Evolutionary conservation across 1,140 invertebrate species (phyloP), one percentile per base, ranked within the genome.

Genomic region (Mamestra configurata): DNA sequence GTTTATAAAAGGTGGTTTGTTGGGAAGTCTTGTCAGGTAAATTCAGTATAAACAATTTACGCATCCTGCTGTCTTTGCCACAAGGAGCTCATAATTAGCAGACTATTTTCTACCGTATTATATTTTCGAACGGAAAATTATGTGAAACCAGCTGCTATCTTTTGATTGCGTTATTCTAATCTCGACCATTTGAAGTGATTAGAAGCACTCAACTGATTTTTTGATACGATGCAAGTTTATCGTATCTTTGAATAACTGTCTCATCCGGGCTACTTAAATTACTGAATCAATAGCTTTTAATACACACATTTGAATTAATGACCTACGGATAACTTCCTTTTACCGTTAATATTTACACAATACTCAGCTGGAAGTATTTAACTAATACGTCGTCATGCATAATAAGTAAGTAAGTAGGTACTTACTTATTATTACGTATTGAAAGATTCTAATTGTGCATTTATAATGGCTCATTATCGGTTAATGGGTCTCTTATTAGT

Each of bases 371-470:
- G 40, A 46, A 27, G 22, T 46, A 61, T n/a, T 59, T 18, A 70
- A 70, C 20, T 27, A 49, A 49, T 70, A 27, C 22, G 11, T 2
- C 66, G 66, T 49, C 66, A 70, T 70, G 66, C 66, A 70, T 70
- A 70, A 46, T 46, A 70, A 70, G 66, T 70, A 49, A 49, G 13
- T 49, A 49, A 49, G 43, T 15, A 49, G 10, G 37, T 40, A 40
- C 27, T 49, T 40, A 40, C 27, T 49, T 49, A 4, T 4, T 49
- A 27, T 27, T 49, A 27, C 22, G 66, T 46, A 70, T 70, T 70
- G 66, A 46, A 70, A 49, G 66, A 49, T 70, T 70, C 40, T 70
- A 70, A 70, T 70, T 24, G 66, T 46, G 66, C 66, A 70, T 70
- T 46, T 70, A 66, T 70, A 49, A 70, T 70, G 40, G 20, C 66